phyloP scores from a whole-genome alignment of 2,113 vertebrate species.

The Tetrao urogallus region DNA sequence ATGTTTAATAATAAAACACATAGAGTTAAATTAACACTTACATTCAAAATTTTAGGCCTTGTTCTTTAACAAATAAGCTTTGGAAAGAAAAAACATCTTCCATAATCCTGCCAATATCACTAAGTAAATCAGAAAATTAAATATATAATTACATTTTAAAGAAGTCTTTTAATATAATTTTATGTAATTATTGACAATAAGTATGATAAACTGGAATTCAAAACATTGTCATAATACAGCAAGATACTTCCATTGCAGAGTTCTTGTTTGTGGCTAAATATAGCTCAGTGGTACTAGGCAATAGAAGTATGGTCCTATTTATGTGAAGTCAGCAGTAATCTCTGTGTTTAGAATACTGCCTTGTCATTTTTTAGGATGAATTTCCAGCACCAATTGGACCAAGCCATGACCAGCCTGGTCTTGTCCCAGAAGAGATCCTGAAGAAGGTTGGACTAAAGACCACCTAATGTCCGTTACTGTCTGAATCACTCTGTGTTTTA shows the following conservation, averaged over 20 bases:
- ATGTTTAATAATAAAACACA: background rate
- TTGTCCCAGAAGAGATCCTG: background rate
- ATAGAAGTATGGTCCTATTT: no score
- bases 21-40: background rate
- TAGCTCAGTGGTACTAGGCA: background rate
- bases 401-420: background rate
- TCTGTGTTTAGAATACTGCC: no score
- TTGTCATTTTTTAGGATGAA: no score
- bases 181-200: background rate
- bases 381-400: background rate
- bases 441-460: fast-evolving
- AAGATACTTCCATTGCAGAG: background rate
- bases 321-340: no score
- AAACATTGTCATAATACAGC: background rate
- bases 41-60: background rate
- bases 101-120: background rate
- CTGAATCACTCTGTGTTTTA: background rate
- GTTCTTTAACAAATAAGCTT: background rate
- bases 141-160: background rate
- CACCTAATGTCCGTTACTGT: background rate
- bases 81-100: background rate
- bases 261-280: background rate
- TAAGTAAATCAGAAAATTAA: background rate
- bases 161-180: background rate
- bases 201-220: background rate